Base-by-base conservation (phyloP, 1,140 invertebrate genomes). In the Atta texana region DNA sequence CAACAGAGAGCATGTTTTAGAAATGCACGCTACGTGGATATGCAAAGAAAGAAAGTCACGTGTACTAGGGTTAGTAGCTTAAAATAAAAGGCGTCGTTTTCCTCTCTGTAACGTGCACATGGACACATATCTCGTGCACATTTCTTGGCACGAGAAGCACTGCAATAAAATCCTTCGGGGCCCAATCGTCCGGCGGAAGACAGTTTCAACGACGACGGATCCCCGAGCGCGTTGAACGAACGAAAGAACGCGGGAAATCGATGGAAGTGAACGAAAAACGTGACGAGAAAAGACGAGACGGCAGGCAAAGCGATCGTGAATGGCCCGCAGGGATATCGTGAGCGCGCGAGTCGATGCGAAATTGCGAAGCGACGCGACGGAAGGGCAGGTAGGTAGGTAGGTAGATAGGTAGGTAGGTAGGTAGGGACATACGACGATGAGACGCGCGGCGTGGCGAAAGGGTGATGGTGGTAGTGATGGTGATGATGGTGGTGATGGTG, bases 311-410 rank as follows among this genome's bases (percentile, higher is more conserved):
- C 74, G 87, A 64, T 61, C 85, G 78, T 88, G 88, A 90, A 85
- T 90, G 88, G 81, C 89, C 89, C 85, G 59, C 49, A 63, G 88
- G 89, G 89, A 90, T 90, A 88, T 91, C 78, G 76, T 75, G 89
- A 59, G 82, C 44, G 82, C 44, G 59, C 51, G 86, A 31, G 31
- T 71, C 66, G 77, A 88, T 85, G 87, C 49, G 75, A 64, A n/a
- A 6, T 31, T 85, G 87, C 49, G 77, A 88, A n/a, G 7, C 12
- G 53, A 57, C 39, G n/a, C 49, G 88, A 74, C 77, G 80, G 86
- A 87, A 90, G 74, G 88, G 76, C 88, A 89, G 87, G 18, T 55
- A 81, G 77, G 31, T 8, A 34, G 24, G 68, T 28, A 31, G 31
- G 31, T 8, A 34, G 24, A 55, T 28, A 31, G 31, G 31, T 31